These are phyloP conservation scores for Coendou prehensilis DNA, from an alignment of 2,797 vertebrate species.

Conservation along the genomic window DNA sequence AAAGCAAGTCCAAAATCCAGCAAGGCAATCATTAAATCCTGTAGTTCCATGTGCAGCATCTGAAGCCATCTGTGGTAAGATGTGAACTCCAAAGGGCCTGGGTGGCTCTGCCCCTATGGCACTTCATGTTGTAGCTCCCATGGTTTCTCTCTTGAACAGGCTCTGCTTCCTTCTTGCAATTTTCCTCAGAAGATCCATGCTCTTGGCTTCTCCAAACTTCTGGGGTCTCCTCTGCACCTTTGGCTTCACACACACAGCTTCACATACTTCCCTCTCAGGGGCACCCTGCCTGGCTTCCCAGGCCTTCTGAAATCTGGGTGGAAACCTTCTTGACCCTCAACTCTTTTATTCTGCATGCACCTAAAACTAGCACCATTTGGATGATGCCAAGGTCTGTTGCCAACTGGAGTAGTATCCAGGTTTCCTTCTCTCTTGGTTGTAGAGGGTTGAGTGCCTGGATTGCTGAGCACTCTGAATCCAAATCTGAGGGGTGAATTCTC, in stretches of 20 bases:
- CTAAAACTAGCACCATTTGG: neutral
- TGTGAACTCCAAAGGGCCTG: neutral
- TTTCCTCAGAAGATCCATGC: neutral
- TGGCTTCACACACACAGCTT: neutral
- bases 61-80: neutral
- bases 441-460: neutral
- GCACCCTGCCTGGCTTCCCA: neutral
- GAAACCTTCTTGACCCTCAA: neutral
- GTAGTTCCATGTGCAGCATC: neutral
- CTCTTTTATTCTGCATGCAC: neutral
- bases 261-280: neutral
- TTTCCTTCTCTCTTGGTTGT: neutral
- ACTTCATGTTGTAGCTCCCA: neutral
- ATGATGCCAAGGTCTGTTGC: neutral
- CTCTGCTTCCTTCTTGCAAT: neutral
- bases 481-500: neutral
- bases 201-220: neutral
- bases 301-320: neutral
- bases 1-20: neutral
- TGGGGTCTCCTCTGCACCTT: neutral
- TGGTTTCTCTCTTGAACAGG: neutral
- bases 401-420: neutral
- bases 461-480: neutral
- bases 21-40: neutral
- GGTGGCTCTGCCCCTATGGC: neutral